Conservation (phyloP, 2,888 invertebrate species). For the Chrysolina haemoptera region DNA sequence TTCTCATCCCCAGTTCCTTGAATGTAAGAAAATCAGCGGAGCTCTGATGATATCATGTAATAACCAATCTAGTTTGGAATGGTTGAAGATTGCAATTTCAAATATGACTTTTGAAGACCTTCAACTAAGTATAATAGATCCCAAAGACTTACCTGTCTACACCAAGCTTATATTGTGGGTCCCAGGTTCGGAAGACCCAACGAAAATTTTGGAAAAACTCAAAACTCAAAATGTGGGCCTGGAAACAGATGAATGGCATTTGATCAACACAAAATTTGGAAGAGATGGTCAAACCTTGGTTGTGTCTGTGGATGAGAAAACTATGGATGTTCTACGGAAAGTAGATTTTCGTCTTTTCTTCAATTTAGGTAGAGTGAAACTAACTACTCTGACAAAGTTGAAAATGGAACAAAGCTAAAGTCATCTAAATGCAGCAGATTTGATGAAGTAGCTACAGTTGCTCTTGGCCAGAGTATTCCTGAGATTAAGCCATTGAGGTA, state of each 20-base stretch:
- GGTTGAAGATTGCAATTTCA: constrained; percentile 1
- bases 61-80: constrained; percentile 1
- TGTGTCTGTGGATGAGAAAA: constrained; percentile 25
- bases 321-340: constrained; percentile 4
- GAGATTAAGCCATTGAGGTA: not conserved
- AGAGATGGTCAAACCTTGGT: constrained; percentile 24
- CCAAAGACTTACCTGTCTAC: constrained; percentile 26
- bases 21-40: constrained; percentile 26
- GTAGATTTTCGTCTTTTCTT: constrained; percentile 13
- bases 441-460: too few relatives aligned
- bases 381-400: not conserved
- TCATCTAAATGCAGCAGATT: too few relatives aligned
- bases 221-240: constrained; percentile 16
- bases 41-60: constrained; percentile 24
- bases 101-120: constrained; percentile 3
- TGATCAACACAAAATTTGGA: constrained; percentile 27
- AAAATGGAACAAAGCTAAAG: not conserved
- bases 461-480: not conserved
- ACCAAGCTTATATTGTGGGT: constrained; percentile 29
- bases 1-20: not conserved
- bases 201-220: constrained; percentile 24
- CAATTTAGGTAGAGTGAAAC: constrained; percentile 23
- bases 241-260: constrained; percentile 20
- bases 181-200: constrained; percentile 20
- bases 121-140: constrained; percentile 25